Percentiles rank a stretch among this genome's conserved stretches.
phyloP scores from a whole-genome alignment of 2,797 vertebrate genomes.

The Champsocephalus gunnari region DNA sequence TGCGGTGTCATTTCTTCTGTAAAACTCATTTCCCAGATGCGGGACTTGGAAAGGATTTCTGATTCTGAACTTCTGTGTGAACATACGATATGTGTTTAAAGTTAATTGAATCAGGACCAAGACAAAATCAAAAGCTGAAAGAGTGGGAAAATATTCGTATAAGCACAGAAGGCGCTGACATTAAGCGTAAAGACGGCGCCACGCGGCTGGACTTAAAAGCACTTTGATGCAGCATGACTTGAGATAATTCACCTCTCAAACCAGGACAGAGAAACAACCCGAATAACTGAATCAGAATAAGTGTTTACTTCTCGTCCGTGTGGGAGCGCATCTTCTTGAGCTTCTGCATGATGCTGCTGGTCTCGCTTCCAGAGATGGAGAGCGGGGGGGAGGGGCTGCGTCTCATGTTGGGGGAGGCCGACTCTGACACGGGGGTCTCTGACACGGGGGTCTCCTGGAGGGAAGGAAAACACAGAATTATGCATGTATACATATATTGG shows the following conservation, averaged over 20 bases:
- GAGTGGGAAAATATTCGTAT: neutral
- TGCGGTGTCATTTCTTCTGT: too few relatives aligned
- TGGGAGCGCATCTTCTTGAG: slow-evolving; percentile 98
- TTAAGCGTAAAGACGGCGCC: neutral
- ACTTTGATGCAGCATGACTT: neutral
- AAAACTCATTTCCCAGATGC: too few relatives aligned
- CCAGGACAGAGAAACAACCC: neutral
- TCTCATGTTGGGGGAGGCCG: slow-evolving; percentile 77
- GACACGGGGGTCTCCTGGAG: slow-evolving; percentile 87
- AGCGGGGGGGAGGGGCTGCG: slow-evolving; percentile 91
- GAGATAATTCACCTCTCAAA: neutral
- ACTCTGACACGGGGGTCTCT: slow-evolving; percentile 80
- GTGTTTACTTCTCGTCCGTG: slow-evolving; percentile 96
- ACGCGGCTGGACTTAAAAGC: slow-evolving; percentile 8
- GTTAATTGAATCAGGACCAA: neutral
- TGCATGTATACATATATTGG: too few relatives aligned
- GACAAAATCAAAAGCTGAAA: neutral
- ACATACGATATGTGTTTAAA: neutral
- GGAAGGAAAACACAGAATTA: neutral
- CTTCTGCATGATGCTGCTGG: slow-evolving; percentile 99
- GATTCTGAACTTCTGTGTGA: neutral
- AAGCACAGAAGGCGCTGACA: neutral
- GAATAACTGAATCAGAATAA: slow-evolving; percentile 1
- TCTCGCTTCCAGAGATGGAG: slow-evolving; percentile 96
- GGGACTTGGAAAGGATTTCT: too few relatives aligned